Percentiles rank a stretch among this genome's conserved stretches.
Conservation (phyloP, 2,113 vertebrate genomes). For the Corythaeola cristata region DNA sequence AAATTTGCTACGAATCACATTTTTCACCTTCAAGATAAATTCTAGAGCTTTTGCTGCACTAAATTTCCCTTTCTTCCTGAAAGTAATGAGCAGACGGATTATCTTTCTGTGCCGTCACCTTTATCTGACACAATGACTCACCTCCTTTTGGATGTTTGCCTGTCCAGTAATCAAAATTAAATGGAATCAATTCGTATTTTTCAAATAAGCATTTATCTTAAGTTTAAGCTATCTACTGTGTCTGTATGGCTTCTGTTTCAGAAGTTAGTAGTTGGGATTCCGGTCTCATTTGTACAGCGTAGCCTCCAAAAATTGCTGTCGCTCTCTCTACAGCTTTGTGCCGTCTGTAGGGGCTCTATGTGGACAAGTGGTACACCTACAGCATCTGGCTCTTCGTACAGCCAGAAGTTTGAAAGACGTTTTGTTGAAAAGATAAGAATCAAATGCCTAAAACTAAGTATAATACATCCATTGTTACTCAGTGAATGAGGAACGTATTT, state of each 20-base stretch:
- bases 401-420: not conserved
- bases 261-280: not conserved
- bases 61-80: not conserved
- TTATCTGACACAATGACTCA: not conserved
- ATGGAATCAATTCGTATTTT: not conserved
- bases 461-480: not conserved
- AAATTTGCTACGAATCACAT: not conserved
- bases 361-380: not conserved
- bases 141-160: not conserved
- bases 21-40: not conserved
- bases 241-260: not conserved
- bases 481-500: slow-evolving; percentile 34
- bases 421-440: slow-evolving; percentile 27
- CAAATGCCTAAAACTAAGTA: not conserved
- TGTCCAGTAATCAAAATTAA: not conserved
- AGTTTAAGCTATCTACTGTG: not conserved
- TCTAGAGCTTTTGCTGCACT: not conserved
- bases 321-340: not conserved
- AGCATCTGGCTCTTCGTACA: not conserved
- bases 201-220: not conserved
- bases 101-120: not conserved
- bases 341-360: not conserved
- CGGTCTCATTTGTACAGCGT: accelerated
- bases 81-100: not conserved
- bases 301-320: not conserved